Conservation (phyloP, 2,888 invertebrate species). For the Crossocerus cetratus region DNA sequence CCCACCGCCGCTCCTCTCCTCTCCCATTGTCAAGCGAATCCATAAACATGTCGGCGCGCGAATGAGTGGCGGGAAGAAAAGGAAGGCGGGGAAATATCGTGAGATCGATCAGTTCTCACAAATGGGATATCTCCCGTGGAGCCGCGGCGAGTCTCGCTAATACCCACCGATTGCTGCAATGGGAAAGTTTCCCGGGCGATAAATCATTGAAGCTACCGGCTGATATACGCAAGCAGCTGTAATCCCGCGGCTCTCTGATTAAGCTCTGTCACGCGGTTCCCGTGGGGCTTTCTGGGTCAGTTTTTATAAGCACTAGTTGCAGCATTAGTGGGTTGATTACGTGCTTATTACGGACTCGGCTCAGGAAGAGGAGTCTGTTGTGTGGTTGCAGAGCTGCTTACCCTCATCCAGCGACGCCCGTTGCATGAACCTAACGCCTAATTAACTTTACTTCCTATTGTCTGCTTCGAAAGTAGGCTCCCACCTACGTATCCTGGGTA, state of each 20-base stretch:
- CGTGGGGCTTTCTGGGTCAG: too few relatives aligned
- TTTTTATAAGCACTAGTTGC: too few relatives aligned
- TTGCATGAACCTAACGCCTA: too few relatives aligned
- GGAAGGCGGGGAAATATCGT: conserved; percentile 29
- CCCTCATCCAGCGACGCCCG: background rate
- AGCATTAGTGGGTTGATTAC: conserved; percentile 28
- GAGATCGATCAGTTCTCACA: conserved; percentile 19
- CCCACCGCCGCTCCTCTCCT: conserved; percentile 37
- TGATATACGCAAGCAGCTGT: background rate
- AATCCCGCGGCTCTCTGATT: background rate
- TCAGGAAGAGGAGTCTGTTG: background rate
- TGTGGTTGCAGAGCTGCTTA: conserved; percentile 2
- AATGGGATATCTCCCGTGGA: too few relatives aligned
- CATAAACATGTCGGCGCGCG: conserved; percentile 58
- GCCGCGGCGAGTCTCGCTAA: background rate
- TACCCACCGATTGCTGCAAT: background rate
- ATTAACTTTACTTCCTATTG: too few relatives aligned
- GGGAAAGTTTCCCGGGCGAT: background rate
- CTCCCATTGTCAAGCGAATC: conserved; percentile 60
- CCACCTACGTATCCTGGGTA: too few relatives aligned
- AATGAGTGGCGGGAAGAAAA: conserved; percentile 28
- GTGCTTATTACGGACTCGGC: conserved; percentile 19
- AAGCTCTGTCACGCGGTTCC: too few relatives aligned
- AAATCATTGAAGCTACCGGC: background rate
- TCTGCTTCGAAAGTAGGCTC: background rate